Conservation (phyloP, 2,113 vertebrate species). For the Microtus pennsylvanicus region DNA sequence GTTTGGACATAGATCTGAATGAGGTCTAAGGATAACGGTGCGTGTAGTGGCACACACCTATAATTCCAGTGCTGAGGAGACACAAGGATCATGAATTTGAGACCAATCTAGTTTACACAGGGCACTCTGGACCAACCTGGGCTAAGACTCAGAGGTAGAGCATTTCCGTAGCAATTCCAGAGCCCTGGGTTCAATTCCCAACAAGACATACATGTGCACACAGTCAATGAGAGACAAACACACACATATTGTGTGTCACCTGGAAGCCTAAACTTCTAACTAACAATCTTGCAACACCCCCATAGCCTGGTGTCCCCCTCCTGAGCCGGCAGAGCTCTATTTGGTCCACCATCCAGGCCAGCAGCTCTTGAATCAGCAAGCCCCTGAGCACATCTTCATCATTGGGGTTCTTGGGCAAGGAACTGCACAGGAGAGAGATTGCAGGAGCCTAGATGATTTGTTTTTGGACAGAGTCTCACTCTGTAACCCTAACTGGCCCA, state of each 20-base stretch:
- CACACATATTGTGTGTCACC: neutral
- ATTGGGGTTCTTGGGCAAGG: neutral
- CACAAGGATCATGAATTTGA: neutral
- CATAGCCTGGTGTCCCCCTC: neutral
- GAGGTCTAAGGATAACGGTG: neutral
- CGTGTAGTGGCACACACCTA: neutral
- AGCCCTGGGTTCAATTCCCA: neutral
- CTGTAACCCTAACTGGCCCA: neutral
- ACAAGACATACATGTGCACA: neutral
- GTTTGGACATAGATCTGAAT: neutral
- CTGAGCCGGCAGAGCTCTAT: constrained; percentile 53
- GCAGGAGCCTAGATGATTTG: neutral
- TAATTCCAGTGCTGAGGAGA: neutral
- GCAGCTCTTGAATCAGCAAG: constrained; percentile 64
- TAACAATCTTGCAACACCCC: fast-evolving
- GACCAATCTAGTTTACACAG: too few relatives aligned
- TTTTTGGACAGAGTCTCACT: neutral
- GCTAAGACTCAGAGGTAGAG: neutral
- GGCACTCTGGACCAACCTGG: neutral
- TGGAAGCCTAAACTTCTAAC: neutral
- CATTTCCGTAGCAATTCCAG: neutral
- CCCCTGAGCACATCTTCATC: constrained; percentile 36
- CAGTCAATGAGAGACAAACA: neutral
- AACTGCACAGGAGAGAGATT: constrained; percentile 38
- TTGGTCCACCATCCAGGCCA: constrained; percentile 63